Conservation (phyloP, 2,888 invertebrate species). For the Lampropteryx suffumata region DNA sequence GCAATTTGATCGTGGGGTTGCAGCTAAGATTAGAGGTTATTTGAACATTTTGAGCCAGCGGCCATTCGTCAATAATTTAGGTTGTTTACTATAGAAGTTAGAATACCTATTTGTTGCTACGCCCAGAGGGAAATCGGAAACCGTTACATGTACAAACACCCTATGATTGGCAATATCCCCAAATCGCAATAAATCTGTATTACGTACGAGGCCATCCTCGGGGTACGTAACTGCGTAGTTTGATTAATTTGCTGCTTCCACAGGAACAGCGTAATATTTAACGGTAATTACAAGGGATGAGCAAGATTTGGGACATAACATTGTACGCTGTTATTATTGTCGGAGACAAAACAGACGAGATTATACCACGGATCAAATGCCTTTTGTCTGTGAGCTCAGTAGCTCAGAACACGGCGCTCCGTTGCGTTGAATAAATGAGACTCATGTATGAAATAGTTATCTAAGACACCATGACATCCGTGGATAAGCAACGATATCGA, state of each 20-base stretch:
- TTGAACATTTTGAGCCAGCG: neutral
- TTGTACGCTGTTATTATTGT: constrained; percentile 30
- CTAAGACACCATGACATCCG: constrained; percentile 44
- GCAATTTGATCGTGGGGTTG: constrained; percentile 15
- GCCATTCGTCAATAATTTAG: constrained; percentile 7
- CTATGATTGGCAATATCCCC: constrained; percentile 31
- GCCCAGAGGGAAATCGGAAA: constrained; percentile 28
- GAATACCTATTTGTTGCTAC: constrained; percentile 5
- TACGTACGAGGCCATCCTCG: constrained; percentile 32
- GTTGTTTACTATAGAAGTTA: constrained; percentile 7
- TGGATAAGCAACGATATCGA: constrained; percentile 31
- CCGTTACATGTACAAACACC: constrained; percentile 13
- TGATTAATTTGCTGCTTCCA: constrained; percentile 30
- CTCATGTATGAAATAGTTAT: constrained; percentile 37
- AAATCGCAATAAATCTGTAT: constrained; percentile 39
- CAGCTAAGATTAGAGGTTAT: neutral
- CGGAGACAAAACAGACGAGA: constrained; percentile 33
- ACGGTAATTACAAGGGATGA: constrained; percentile 33
- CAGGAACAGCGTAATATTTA: constrained; percentile 29
- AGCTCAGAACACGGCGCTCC: constrained; percentile 47
- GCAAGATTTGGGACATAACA: constrained; percentile 30
- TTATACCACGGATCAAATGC: constrained; percentile 33
- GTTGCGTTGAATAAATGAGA: constrained; percentile 42
- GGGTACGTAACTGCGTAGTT: constrained; percentile 22
- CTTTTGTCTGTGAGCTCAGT: constrained; percentile 30